These are phyloP conservation scores for Nasonia giraulti DNA, from an alignment of 1,140 invertebrate genomes.

Conservation along the genomic window DNA sequence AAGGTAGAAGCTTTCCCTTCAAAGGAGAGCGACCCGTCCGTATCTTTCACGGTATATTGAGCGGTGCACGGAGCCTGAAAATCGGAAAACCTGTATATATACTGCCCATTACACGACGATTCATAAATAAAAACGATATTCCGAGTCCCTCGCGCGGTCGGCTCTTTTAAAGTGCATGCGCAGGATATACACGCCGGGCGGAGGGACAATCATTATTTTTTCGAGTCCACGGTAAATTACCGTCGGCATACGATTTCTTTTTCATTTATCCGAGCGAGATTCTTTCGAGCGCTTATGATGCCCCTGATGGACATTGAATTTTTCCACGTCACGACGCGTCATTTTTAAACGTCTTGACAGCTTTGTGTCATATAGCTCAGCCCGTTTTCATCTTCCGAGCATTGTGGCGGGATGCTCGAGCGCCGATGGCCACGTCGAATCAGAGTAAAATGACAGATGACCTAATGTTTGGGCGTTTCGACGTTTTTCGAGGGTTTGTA, in stretches of 20 bases:
- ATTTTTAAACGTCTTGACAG: constrained; percentile 35
- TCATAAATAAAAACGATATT: constrained; percentile 41
- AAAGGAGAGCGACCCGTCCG: background rate
- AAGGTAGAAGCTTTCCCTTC: background rate
- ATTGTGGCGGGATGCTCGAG: constrained; percentile 18
- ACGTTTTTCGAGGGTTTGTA: background rate
- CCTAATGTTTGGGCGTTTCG: background rate
- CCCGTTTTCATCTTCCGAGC: background rate
- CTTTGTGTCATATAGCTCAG: background rate
- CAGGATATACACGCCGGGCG: background rate
- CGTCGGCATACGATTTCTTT: constrained; percentile 13
- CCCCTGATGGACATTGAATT: constrained; percentile 14
- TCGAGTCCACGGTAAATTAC: constrained; percentile 38
- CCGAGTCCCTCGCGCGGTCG: background rate
- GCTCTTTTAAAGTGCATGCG: background rate
- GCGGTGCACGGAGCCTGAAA: background rate
- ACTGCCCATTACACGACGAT: background rate
- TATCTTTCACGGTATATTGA: constrained; percentile 9
- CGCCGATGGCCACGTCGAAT: constrained; percentile 25
- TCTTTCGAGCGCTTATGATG: background rate
- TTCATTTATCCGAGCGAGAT: constrained; percentile 10
- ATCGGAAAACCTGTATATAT: background rate
- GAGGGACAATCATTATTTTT: constrained; percentile 37
- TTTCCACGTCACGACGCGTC: constrained; percentile 32
- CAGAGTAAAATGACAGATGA: constrained; percentile 10